phyloP scores from a whole-genome alignment of 2,113 vertebrate genomes.

The Dicaeum eximium region DNA sequence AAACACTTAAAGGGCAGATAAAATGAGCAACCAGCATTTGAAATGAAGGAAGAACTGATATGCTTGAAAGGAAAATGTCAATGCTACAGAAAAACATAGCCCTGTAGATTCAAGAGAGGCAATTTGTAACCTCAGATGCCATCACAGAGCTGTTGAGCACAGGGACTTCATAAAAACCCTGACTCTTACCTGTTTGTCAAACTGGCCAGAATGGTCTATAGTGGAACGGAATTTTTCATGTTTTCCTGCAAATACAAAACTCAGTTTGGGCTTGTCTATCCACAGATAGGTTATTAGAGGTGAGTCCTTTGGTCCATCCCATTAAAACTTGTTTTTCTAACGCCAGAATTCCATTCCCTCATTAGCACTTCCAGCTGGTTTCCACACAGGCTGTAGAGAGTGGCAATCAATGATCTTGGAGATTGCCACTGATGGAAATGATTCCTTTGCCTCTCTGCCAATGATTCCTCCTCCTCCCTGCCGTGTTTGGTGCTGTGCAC shows the following conservation, averaged over 20 bases:
- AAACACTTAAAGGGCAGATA: neutral
- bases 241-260: neutral
- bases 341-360: neutral
- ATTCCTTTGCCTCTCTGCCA: neutral
- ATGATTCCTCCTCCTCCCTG: neutral
- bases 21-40: neutral
- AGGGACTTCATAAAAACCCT: neutral
- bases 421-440: neutral
- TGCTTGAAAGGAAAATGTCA: constrained; percentile 26
- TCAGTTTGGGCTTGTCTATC: neutral
- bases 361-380: neutral
- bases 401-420: rapidly evolving
- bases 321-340: neutral
- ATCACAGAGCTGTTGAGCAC: neutral
- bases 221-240: neutral
- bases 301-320: neutral
- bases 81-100: neutral
- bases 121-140: neutral
- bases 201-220: neutral
- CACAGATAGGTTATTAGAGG: rapidly evolving
- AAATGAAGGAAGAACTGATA: neutral
- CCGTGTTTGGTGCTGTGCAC: neutral
- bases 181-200: neutral
- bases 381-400: neutral
- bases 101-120: neutral